Evolutionary conservation across 2,113 vertebrate species (phyloP).

Genomic region (Stegostoma tigrinum): DNA sequence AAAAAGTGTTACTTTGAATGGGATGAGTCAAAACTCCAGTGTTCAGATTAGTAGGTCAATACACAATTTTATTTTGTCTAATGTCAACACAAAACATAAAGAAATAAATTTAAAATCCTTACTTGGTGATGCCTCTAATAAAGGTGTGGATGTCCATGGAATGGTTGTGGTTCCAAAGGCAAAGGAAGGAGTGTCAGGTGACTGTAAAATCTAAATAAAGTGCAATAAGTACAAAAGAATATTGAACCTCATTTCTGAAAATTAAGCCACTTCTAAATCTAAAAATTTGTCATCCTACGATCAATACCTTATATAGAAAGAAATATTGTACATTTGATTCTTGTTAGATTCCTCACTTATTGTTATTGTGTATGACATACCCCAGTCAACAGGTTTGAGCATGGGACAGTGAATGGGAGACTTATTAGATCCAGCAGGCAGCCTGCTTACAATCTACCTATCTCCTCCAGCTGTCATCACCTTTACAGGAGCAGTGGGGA

Average conservation of each 20-base stretch:
- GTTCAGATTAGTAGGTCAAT: background rate
- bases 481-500: background rate
- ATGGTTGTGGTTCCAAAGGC: background rate
- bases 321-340: background rate
- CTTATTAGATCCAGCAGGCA: background rate
- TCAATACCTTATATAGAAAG: background rate
- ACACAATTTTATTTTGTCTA: background rate
- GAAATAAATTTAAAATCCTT: background rate
- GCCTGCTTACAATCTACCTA: background rate
- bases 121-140: background rate
- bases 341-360: background rate
- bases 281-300: background rate
- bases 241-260: background rate
- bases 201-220: conserved; percentile 1
- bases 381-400: too few relatives aligned
- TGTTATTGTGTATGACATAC: background rate
- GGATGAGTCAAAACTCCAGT: background rate
- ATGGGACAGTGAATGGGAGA: background rate
- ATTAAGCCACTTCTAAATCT: background rate
- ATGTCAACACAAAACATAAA: background rate
- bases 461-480: too few relatives aligned
- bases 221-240: background rate
- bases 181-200: background rate
- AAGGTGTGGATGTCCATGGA: background rate
- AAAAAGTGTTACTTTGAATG: background rate